Percentiles rank a stretch among this genome's conserved stretches.
Evolutionary conservation across 2,113 vertebrate genomes (phyloP).

Genomic region (Glaucidium brasilianum): DNA sequence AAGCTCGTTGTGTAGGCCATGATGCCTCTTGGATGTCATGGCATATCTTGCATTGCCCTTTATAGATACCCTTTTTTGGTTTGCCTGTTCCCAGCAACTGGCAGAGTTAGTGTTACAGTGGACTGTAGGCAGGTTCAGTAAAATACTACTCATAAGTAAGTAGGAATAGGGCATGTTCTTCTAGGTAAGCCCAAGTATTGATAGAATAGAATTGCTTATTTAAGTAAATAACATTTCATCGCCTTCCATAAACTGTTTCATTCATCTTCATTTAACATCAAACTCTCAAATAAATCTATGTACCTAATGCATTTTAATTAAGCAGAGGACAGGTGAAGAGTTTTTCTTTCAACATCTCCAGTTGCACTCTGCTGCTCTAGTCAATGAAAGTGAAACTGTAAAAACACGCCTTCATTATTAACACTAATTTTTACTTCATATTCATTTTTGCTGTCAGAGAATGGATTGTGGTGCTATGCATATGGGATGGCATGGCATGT

Average conservation of each 20-base stretch:
- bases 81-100: neutral
- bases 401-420: conserved; percentile 51
- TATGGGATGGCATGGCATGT: neutral
- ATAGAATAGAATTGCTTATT: conserved; percentile 48
- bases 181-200: neutral
- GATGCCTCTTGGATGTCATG: neutral
- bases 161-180: neutral
- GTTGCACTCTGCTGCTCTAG: conserved; percentile 49
- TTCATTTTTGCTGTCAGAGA: neutral
- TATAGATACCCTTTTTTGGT: neutral
- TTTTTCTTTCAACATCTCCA: conserved; percentile 45
- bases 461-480: neutral
- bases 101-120: neutral
- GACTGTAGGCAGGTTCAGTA: neutral
- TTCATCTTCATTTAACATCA: conserved; percentile 67
- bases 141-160: neutral
- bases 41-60: neutral
- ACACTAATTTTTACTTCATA: conserved; percentile 40
- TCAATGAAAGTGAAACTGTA: conserved; percentile 43
- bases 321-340: conserved; percentile 34
- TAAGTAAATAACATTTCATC: conserved; percentile 43
- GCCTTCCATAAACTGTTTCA: conserved; percentile 45
- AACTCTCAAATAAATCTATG: conserved; percentile 48
- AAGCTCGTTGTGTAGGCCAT: neutral
- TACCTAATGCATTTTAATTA: conserved; percentile 67